Evolutionary conservation across 2,888 invertebrate species (phyloP).

Genomic region (Oscheius myriophilus): DNA sequence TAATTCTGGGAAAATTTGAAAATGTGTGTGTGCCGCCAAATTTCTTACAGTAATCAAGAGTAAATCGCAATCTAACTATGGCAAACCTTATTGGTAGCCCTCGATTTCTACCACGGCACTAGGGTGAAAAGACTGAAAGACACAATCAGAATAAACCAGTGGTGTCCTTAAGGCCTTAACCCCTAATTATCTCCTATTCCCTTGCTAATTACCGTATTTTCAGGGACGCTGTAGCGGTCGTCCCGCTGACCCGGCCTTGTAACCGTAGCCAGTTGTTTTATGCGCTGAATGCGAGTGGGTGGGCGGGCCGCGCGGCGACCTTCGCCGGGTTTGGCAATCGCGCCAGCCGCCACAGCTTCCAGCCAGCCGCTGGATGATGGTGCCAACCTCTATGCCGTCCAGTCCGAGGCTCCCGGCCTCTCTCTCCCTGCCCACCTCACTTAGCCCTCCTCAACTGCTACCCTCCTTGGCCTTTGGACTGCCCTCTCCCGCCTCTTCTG

Average conservation of each 20-base stretch:
- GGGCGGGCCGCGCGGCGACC: conserved; percentile 6
- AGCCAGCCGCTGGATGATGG: conserved; percentile 6
- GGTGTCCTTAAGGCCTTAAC: no score
- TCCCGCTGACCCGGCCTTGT: conserved; percentile 25
- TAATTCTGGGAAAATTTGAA: no score
- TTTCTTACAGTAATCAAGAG: no score
- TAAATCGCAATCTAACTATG: no score
- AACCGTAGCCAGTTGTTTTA: conserved; percentile 28
- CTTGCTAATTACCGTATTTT: no score
- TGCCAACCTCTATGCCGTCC: conserved; percentile 13
- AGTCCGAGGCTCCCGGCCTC: background rate
- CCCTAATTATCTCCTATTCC: no score
- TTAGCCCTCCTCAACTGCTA: conserved; percentile 11
- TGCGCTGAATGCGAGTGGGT: conserved; percentile 24
- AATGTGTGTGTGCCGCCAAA: no score
- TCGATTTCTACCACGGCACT: no score
- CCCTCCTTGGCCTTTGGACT: conserved; percentile 2
- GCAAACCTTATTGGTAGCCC: no score
- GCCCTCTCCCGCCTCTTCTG: conserved; percentile 10
- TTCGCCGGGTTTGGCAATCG: conserved; percentile 13
- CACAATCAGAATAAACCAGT: no score
- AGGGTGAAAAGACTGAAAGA: no score
- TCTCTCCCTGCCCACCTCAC: background rate
- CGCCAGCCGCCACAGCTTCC: conserved; percentile 31
- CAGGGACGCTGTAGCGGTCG: background rate